Evolutionary conservation across 1,140 invertebrate species (phyloP), one percentile per base, ranked within the genome.

Genomic region (Helicoverpa zea): DNA sequence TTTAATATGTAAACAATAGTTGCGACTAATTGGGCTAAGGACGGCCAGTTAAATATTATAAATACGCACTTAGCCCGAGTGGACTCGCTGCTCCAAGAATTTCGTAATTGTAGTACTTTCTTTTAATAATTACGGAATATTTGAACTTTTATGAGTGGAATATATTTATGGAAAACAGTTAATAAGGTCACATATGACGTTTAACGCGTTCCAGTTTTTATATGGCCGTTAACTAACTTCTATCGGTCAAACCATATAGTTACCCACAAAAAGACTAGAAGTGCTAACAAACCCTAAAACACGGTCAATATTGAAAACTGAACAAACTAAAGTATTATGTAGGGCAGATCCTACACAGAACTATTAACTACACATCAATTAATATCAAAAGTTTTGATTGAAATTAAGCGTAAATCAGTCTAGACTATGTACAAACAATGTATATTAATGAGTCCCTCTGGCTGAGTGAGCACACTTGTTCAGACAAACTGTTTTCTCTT

Each of bases 1-100:
- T 11, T 51, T 63, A 30, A 63, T 76, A 76, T 51, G 73, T 76
- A 76, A 76, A 76, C 73, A 76, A 76, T 76, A 51, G 58, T 56
- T 76, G 56, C 13, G 35, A 49, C 49, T 72, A 76, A 76, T 63
- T 76, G 47, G 73, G 58, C 56, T 59, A 76, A 56, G 73, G 56
- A 23, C 58, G 35, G 58, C 35, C 16, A 18, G 43, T 61, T 63
- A n/a, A 63, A 51, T 9, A 58, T 52, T 72, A 73, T 74, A 74
- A 74, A 30, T 58, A 74, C 52, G 43, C 49, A 49, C 43, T 49
- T 58, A 13, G 10, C n/a, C 35, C 35, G 13, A 74, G 72, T 47
- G 72, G 29, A 11, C 54, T 16, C n/a, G 43, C 13, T 68, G 12
- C 18, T n/a, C 49, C 13, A 49, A 68, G 64, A 68, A 68, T 68